phyloP scores from a whole-genome alignment of 2,888 invertebrate species.

The Luffia ferchaultella region DNA sequence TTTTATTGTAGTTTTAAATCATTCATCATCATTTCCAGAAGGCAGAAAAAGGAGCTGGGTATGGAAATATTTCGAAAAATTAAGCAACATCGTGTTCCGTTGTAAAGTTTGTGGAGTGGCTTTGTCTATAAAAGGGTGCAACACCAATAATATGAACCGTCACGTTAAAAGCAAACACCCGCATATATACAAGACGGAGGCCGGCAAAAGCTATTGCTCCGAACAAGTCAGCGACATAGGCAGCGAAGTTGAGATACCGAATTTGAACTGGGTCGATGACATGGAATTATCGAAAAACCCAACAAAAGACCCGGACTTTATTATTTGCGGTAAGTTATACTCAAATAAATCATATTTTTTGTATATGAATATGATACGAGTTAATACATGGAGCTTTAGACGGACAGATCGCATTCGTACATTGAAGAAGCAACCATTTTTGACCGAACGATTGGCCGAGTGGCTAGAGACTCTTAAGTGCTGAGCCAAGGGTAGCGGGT shows the following conservation, averaged over 20 bases:
- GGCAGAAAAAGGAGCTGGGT: slow-evolving; percentile 53
- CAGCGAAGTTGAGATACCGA: slow-evolving; percentile 26
- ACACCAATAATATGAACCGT: slow-evolving; percentile 56
- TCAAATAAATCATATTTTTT: too few relatives aligned
- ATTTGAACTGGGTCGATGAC: background rate
- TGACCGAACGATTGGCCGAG: too few relatives aligned
- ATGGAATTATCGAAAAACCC: background rate
- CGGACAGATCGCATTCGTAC: too few relatives aligned
- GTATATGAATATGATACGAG: too few relatives aligned
- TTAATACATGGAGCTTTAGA: too few relatives aligned
- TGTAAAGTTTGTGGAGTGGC: slow-evolving; percentile 49
- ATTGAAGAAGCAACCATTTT: too few relatives aligned
- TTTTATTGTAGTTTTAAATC: too few relatives aligned
- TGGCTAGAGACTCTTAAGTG: too few relatives aligned
- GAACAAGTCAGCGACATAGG: slow-evolving; percentile 14
- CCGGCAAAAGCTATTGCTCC: background rate
- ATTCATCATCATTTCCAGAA: too few relatives aligned
- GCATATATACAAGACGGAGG: slow-evolving; percentile 21
- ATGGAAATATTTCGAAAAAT: slow-evolving; percentile 52
- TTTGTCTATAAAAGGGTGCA: slow-evolving; percentile 53
- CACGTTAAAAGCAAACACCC: slow-evolving; percentile 46
- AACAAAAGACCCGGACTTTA: background rate
- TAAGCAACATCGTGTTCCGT: slow-evolving; percentile 46
- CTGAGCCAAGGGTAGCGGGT: too few relatives aligned
- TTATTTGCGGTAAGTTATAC: background rate